A percentile compares a stretch with the other conserved stretches of the same genome.
Evolutionary conservation across 2,888 invertebrate species (phyloP).

Genomic region (Chironomus riparius): DNA sequence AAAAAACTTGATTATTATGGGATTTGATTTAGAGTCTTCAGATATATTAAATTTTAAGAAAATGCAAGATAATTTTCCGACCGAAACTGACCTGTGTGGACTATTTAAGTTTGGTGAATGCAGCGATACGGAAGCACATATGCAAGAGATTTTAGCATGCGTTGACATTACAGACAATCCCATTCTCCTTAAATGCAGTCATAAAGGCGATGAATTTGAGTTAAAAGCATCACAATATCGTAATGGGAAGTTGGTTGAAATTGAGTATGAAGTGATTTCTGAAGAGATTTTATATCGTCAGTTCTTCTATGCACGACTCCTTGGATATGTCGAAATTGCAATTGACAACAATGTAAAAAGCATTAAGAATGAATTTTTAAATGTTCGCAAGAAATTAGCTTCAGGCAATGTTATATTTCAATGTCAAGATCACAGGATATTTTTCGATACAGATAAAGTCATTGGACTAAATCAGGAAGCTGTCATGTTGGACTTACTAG

Average conservation of each 20-base stretch:
- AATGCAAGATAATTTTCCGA: slow-evolving; percentile 58
- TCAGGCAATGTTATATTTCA: slow-evolving; percentile 65
- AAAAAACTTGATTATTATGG: slow-evolving; percentile 58
- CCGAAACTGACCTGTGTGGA: slow-evolving; percentile 69
- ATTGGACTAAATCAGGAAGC: slow-evolving; percentile 45
- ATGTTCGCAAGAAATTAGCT: slow-evolving; percentile 42
- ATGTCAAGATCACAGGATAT: slow-evolving; percentile 48
- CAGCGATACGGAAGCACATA: slow-evolving; percentile 50
- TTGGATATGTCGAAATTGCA: slow-evolving; percentile 54
- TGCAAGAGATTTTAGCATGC: slow-evolving; percentile 53
- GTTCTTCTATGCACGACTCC: slow-evolving; percentile 60
- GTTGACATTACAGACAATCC: slow-evolving; percentile 76
- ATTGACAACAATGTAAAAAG: slow-evolving; percentile 48
- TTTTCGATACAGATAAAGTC: slow-evolving; percentile 4
- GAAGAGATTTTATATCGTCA: slow-evolving; percentile 56
- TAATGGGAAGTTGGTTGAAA: slow-evolving; percentile 61
- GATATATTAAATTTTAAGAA: slow-evolving; percentile 45
- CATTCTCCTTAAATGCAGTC: slow-evolving; percentile 51
- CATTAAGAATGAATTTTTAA: neutral
- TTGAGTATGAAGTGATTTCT: slow-evolving; percentile 53
- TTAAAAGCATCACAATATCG: slow-evolving; percentile 59
- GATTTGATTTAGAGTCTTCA: slow-evolving; percentile 54
- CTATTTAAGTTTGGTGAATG: slow-evolving; percentile 57
- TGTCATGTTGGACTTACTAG: slow-evolving; percentile 44
- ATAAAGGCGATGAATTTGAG: slow-evolving; percentile 47